Conservation (phyloP, 1,140 invertebrate species). For the Ips typographus region DNA sequence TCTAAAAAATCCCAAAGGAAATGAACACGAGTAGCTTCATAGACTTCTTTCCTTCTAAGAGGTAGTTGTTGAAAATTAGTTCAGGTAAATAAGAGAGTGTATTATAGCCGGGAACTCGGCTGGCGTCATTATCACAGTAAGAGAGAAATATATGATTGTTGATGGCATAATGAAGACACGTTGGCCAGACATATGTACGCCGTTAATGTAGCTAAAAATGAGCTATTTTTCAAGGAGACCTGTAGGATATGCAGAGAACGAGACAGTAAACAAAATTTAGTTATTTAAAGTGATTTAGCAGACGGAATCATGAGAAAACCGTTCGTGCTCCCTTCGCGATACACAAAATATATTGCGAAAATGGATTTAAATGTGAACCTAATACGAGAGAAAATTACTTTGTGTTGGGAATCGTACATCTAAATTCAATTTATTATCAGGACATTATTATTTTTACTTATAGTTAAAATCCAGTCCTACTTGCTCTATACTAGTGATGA, state of each 20-base stretch:
- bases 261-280: constrained; percentile 29
- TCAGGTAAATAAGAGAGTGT: too few relatives aligned
- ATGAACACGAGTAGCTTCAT: neutral
- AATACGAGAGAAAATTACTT: constrained; percentile 16
- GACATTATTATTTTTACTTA: neutral
- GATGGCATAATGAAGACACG: too few relatives aligned
- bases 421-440: constrained; percentile 19
- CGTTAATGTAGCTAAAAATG: neutral
- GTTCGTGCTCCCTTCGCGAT: constrained; percentile 23
- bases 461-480: too few relatives aligned
- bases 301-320: constrained; percentile 19
- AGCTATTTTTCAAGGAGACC: constrained; percentile 20
- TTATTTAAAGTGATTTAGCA: constrained; percentile 23
- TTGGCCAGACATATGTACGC: too few relatives aligned
- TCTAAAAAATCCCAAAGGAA: constrained; percentile 3
- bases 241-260: constrained; percentile 21
- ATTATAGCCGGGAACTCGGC: too few relatives aligned
- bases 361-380: constrained; percentile 27
- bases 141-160: too few relatives aligned
- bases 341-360: constrained; percentile 29
- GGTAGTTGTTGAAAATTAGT: too few relatives aligned
- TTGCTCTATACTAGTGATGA: too few relatives aligned
- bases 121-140: too few relatives aligned
- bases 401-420: neutral
- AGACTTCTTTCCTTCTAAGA: neutral